Evolutionary conservation across 1,140 invertebrate species (phyloP).

Genomic region (Bombus haemorrhoidalis): DNA sequence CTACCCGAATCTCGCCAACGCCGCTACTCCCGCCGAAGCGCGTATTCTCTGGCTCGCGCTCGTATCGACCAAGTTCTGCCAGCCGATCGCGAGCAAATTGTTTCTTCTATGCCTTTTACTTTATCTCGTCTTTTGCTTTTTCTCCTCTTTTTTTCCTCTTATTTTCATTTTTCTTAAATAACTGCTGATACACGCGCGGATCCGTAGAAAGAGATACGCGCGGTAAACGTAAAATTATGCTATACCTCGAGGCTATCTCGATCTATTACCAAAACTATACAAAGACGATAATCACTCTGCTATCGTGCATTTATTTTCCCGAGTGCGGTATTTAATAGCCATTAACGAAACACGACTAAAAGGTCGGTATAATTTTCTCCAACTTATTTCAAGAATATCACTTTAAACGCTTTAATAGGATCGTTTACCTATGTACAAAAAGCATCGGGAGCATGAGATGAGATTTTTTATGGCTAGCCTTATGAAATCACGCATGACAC

Average conservation of each 20-base stretch:
- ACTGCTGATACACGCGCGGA: too few species aligned
- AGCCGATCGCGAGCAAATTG: background rate
- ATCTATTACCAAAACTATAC: background rate
- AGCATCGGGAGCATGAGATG: background rate
- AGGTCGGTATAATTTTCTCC: background rate
- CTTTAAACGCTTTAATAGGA: background rate
- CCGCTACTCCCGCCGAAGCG: too few species aligned
- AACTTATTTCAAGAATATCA: background rate
- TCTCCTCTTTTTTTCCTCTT: background rate
- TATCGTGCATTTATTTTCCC: background rate
- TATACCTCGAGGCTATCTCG: background rate
- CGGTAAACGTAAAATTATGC: background rate
- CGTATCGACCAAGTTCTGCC: background rate
- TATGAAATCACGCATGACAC: background rate
- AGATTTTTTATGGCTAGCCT: background rate
- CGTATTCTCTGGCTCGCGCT: too few species aligned
- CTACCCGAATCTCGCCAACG: conserved; percentile 23
- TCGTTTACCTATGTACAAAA: background rate
- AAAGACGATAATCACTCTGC: background rate
- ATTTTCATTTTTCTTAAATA: too few species aligned
- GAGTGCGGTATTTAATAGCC: background rate
- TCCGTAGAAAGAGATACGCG: background rate
- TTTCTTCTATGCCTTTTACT: background rate
- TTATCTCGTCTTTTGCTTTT: too few species aligned
- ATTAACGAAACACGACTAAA: background rate